phyloP scores from a whole-genome alignment of 1,140 invertebrate species.

The Acromyrmex heyeri region DNA sequence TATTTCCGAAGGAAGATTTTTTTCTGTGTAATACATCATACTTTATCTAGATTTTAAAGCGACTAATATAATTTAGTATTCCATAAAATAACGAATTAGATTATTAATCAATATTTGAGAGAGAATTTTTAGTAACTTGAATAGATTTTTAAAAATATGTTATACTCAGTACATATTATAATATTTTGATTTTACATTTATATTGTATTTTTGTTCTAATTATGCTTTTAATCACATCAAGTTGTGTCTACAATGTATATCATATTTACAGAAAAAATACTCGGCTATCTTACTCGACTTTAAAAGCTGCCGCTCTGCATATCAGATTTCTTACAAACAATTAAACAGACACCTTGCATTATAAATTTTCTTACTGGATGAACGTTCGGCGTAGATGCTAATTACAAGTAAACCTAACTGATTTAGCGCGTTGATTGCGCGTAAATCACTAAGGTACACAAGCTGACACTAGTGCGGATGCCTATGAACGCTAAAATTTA shows the following conservation, averaged over 20 bases:
- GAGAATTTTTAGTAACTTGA: background rate
- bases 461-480: constrained; percentile 39
- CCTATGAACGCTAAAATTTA: constrained; percentile 61
- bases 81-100: background rate
- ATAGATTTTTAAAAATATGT: background rate
- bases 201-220: background rate
- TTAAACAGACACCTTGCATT: constrained; percentile 47
- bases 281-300: constrained; percentile 55
- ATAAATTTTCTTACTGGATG: constrained; percentile 53
- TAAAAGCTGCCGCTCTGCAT: constrained; percentile 26
- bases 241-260: background rate
- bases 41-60: background rate
- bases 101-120: background rate
- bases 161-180: background rate
- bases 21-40: background rate
- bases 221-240: background rate
- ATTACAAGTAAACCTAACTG: constrained; percentile 67
- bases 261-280: constrained; percentile 32
- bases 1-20: background rate
- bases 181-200: background rate
- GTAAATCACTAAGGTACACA: constrained; percentile 59
- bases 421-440: constrained; percentile 52
- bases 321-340: constrained; percentile 60
- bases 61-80: background rate
- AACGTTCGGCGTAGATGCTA: constrained; percentile 58